Evolutionary conservation across 2,797 vertebrate genomes (phyloP).

Genomic region (Microctenopoma steveboyesi): DNA sequence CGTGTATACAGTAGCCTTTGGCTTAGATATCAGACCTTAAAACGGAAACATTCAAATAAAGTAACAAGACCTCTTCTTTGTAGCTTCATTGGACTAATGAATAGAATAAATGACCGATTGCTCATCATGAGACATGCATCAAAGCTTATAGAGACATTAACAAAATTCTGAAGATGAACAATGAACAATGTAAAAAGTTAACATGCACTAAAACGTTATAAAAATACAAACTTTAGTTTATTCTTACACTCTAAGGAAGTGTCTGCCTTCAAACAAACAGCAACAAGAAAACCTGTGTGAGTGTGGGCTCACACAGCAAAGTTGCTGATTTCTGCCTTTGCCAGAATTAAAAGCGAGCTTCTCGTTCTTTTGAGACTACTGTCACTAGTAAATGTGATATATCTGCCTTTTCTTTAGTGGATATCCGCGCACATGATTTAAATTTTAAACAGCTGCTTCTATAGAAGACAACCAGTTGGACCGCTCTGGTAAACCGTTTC

Average conservation of each 20-base stretch:
- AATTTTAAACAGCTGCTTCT: background rate
- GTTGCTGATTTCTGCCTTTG: background rate
- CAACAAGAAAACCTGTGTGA: too few relatives aligned
- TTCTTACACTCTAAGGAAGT: background rate
- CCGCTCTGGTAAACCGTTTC: background rate
- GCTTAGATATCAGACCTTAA: slow-evolving; percentile 29
- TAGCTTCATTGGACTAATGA: slow-evolving; percentile 39
- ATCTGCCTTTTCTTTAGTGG: background rate
- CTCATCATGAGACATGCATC: slow-evolving; percentile 16
- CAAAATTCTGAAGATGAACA: background rate
- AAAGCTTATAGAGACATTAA: slow-evolving; percentile 11
- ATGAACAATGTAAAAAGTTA: slow-evolving; percentile 1
- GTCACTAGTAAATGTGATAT: background rate
- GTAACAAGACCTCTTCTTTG: slow-evolving; percentile 21
- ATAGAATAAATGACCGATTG: slow-evolving; percentile 33
- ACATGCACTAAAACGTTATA: too few relatives aligned
- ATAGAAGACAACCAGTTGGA: background rate
- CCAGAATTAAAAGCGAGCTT: background rate
- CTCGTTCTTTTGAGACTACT: background rate
- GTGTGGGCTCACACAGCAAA: too few relatives aligned
- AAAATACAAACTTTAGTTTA: background rate
- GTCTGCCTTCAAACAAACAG: too few relatives aligned
- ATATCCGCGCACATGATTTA: background rate
- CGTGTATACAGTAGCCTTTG: slow-evolving; percentile 39
- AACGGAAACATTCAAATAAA: slow-evolving; percentile 35